Evolutionary conservation across 2,797 vertebrate genomes (phyloP), one percentile per base, ranked within the genome.

Genomic region (Apogon hyalosoma): DNA sequence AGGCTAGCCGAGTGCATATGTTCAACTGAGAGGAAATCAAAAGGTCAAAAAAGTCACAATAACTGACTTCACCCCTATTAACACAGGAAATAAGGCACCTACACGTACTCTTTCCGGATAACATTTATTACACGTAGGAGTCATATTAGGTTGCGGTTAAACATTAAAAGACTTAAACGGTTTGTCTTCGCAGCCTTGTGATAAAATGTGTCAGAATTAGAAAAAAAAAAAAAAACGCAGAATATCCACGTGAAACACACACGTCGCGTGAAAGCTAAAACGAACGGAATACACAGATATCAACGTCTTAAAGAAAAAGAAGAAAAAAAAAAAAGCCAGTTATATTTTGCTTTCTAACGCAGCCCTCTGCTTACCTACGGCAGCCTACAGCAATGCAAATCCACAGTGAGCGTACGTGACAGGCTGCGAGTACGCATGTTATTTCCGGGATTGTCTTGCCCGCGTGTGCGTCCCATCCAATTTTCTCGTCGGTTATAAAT

Each of bases 341-440:
- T 10, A 48, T 11, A 12, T 24, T 48, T 10, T 9, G 13, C 21
- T 28, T n/a, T 46, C 11, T 33, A 18, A 1, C 40, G 0, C 47
- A 24, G 42, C 45, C 4, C 41, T 0, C 3, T 16, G 63, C 83
- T 90, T 77, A 88, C 88, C 84, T 72, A 71, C 78, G 36, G 73
- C 75, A 73, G 82, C 73, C 68, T 15, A 65, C 76, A 74, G 77
- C 72, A 11, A 63, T 49, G 81, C 59, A 83, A 72, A 86, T 83
- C 86, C 77, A 63, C 78, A 4, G 74, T 11, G 87, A 86, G 89
- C 80, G 83, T 91, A 92, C 91, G 90, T 90, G 90, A 93, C 88
- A 68, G 82, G 77, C 86, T 68, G 87, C 77, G 85, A 72, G 89
- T 91, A 85, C 85, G 79, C 83, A 75, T 84, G 83, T 78, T 87